These are phyloP conservation scores for Leucoraja erinaceus DNA, from an alignment of 2,113 vertebrate genomes.

Conservation along the genomic window DNA sequence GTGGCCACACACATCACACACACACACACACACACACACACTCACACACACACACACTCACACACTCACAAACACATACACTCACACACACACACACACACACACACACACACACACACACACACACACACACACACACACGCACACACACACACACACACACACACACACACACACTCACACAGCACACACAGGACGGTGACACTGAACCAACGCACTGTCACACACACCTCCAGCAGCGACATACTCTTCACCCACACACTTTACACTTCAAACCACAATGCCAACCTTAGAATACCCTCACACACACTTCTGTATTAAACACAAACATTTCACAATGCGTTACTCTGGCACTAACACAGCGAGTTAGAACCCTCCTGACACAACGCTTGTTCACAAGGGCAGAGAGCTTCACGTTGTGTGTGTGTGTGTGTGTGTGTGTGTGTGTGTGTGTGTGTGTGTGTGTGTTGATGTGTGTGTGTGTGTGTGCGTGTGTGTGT, in stretches of 20 bases:
- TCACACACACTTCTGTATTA: neutral
- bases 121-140: too few species aligned
- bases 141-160: too few species aligned
- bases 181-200: neutral
- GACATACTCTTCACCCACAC: neutral
- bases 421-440: neutral
- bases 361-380: neutral
- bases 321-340: slow-evolving; percentile 23
- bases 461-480: neutral
- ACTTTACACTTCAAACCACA: too few species aligned
- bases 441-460: neutral
- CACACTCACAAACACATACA: too few species aligned
- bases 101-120: too few species aligned
- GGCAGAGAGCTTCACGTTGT: neutral
- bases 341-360: neutral
- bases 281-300: slow-evolving; percentile 34
- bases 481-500: too few species aligned
- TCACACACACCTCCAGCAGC: neutral
- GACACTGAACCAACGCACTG: neutral
- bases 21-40: too few species aligned
- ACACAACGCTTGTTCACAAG: neutral
- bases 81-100: too few species aligned
- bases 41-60: too few species aligned
- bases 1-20: neutral
- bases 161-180: too few species aligned